Evolutionary conservation across 2,888 invertebrate species (phyloP), one percentile per base, ranked within the genome.

Genomic region (Blastobasis lacticolella): DNA sequence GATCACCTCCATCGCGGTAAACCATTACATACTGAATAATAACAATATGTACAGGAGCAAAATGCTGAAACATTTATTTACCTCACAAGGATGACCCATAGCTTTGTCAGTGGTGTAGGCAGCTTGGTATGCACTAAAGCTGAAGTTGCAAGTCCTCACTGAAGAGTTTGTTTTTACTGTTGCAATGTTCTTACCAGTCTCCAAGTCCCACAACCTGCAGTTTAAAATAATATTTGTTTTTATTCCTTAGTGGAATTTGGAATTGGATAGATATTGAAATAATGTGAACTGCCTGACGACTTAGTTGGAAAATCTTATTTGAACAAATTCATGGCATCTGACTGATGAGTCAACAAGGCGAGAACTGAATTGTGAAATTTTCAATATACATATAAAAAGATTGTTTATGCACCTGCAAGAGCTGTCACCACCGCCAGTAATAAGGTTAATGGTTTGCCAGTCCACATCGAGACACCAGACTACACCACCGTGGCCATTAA

Each of bases 401-500:
- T 49, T 50, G 46, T 40, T 45, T 37, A 55, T 10, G 40, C 36
- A 89, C 83, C 92, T 91, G 67, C 97, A 92, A 5, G 94, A 93
- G 85, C 96, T 97, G 82, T 99, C 99, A 81, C 97, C 99, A 73
- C 96, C 95, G 36, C 98, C 98, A 0, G 98, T 95, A 57, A 97
- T 91, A 48, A 99, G 92, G 72, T 93, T 92, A 0, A 94, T 94
- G 4, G 97, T 94, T 63, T 97, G 96, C 98, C 97, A 99, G 73
- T 97, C 95, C 1, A 99, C 96, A 78, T 99, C 99, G 51, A 99
- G 92, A 73, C 97, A 97, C 99, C 99, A 99, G 0, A 99, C 95
- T 1, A 97, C 97, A 67, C 99, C 99, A 75, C 94, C 94, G 77
- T 99, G 99, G 0, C 99, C 99, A 78, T 96, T 95, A 74, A 97